Base-by-base conservation (phyloP, 2,888 invertebrate species). In the Papilio demoleus region DNA sequence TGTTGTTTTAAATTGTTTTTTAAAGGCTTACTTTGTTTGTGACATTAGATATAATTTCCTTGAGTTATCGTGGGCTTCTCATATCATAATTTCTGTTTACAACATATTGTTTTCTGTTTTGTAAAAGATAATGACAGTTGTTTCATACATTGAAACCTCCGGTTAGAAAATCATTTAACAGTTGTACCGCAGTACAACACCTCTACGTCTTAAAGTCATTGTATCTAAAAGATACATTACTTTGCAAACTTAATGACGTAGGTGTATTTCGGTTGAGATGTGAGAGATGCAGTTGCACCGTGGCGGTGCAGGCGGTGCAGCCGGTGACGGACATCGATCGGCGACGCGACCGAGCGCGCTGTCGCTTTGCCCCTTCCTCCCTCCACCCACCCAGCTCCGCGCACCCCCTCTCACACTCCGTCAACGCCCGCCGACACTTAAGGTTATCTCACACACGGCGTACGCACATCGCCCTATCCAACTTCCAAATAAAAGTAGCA, bases 321-420 rank as follows among this genome's bases (percentile, higher is more conserved):
- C 76, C 77, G 79, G 86, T 83, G 85, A 85, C 84, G 84, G 86
- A 79, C 88, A 90, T 90, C 90, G 90, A 91, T 91, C 81, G 73
- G 69, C 65, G 70, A 69, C 68, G 75, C 74, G 73, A 73, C 73
- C 73, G 68, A 69, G 68, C 67, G 69, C 70, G 68, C 67, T 69
- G 70, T 66, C 75, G 74, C 72, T 73, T 70, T 73, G 70, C 78
- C 76, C 53, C 53, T 12, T 19, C 27, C 72, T 74, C 74, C 77
- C 74, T n/a, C 77, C 71, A 53, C 68, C 68, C 71, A 71, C 72
- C 74, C 77, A 73, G 76, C 84, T 85, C 86, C 75, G 75, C 78
- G 76, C 77, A 79, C 75, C 59, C 45, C 63, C 63, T 36, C 38
- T 38, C 61, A 1, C 71, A 74, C 63, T 74, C n/a, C n/a, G n/a